These are phyloP conservation scores for Cheilosia vulpina DNA, from an alignment of 2,888 invertebrate genomes.

Conservation along the genomic window DNA sequence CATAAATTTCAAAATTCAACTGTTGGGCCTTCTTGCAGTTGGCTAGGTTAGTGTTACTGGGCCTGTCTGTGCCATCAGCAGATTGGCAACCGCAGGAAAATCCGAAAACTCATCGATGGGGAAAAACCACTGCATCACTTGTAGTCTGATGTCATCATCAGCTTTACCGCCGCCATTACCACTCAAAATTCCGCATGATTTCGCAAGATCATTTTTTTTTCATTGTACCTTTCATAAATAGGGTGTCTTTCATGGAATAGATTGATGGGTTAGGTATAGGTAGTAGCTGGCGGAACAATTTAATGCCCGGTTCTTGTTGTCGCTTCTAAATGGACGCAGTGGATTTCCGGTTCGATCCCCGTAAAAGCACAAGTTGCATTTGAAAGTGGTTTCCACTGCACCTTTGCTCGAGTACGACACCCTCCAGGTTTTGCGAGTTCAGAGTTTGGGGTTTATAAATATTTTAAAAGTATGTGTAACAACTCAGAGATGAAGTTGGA, in stretches of 20 bases:
- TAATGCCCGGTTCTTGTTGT: no score
- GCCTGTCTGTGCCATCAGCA: slow-evolving; percentile 6
- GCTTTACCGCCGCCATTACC: not conserved
- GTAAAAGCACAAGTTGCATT: not conserved
- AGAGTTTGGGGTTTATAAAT: no score
- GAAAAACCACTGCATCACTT: slow-evolving; percentile 41
- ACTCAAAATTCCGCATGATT: slow-evolving; percentile 36
- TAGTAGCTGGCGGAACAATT: no score
- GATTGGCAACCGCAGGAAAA: slow-evolving; percentile 36
- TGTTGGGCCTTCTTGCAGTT: slow-evolving; percentile 4
- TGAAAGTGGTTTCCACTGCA: not conserved
- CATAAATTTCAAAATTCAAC: slow-evolving; percentile 68
- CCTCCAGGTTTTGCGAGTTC: no score
- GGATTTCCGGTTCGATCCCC: not conserved
- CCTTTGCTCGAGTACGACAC: no score
- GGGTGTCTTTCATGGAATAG: not conserved
- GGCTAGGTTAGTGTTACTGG: slow-evolving; percentile 21
- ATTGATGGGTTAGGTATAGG: no score
- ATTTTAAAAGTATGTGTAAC: no score
- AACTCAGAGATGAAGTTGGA: no score
- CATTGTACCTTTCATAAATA: not conserved
- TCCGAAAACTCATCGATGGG: slow-evolving; percentile 45
- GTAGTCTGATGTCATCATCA: slow-evolving; percentile 1
- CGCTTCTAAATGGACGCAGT: no score
- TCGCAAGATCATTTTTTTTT: slow-evolving; percentile 1